These are phyloP conservation scores for Caenorhabditis becei DNA, from an alignment of 2,888 invertebrate species.

Conservation along the genomic window DNA sequence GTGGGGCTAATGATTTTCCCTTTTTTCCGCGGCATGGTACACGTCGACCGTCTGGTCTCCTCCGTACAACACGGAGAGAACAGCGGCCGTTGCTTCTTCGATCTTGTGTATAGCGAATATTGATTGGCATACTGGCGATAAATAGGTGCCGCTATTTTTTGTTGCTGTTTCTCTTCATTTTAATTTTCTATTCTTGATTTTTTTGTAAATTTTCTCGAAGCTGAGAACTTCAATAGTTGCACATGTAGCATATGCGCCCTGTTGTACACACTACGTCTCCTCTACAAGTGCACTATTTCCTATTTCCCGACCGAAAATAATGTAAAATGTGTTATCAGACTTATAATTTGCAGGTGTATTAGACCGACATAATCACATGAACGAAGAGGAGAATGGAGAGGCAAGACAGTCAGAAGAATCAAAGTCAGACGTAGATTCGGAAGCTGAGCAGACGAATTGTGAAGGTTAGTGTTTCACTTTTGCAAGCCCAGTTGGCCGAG, in stretches of 20 bases:
- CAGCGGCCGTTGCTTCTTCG: not conserved
- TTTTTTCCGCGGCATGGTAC: no score
- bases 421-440: conserved; percentile 5
- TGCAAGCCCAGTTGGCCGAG: not conserved
- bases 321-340: conserved; percentile 27
- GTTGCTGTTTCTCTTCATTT: not conserved
- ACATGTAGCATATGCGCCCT: conserved; percentile 22
- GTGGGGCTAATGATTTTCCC: no score
- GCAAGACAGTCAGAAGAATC: conserved; percentile 1
- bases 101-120: not conserved
- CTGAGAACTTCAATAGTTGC: not conserved
- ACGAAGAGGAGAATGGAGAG: conserved; percentile 35
- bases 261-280: conserved; percentile 22
- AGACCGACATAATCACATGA: conserved; percentile 41
- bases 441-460: not conserved
- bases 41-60: no score
- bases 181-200: not conserved
- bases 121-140: not conserved
- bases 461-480: conserved; percentile 12
- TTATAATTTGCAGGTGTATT: conserved; percentile 37
- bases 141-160: not conserved
- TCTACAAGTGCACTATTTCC: not conserved
- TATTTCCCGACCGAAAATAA: not conserved
- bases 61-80: no score
- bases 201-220: not conserved